Evolutionary conservation across 2,888 invertebrate genomes (phyloP).

Genomic region (Halocaridina rubra): DNA sequence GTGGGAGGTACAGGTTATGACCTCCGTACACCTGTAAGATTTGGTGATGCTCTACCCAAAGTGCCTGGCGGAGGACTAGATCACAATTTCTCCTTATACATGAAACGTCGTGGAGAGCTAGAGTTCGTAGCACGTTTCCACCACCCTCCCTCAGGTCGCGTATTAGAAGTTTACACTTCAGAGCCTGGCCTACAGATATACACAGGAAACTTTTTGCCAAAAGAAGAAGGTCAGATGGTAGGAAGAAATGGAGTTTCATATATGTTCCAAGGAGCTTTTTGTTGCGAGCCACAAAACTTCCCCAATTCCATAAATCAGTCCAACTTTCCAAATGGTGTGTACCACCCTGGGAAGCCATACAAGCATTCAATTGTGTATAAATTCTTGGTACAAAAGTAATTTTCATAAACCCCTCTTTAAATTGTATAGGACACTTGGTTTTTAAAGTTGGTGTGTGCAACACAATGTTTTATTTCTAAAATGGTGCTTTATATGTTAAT

Average conservation of each 20-base stretch:
- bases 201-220: conserved; percentile 81
- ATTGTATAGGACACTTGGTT: too few relatives aligned
- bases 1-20: conserved; percentile 54
- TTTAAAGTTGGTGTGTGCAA: too few relatives aligned
- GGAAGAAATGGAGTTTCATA: conserved; percentile 82
- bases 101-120: conserved; percentile 71
- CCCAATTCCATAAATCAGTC: conserved; percentile 89
- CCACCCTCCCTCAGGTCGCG: conserved; percentile 73
- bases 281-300: conserved; percentile 91
- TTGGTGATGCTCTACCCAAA: conserved; percentile 77
- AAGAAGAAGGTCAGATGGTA: conserved; percentile 69
- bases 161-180: conserved; percentile 83
- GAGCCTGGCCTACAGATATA: conserved; percentile 94
- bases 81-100: conserved; percentile 82
- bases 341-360: conserved; percentile 81
- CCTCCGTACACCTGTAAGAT: conserved; percentile 73
- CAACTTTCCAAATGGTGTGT: conserved; percentile 80
- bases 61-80: conserved; percentile 83
- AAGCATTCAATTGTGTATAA: conserved; percentile 80
- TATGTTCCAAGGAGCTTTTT: conserved; percentile 83
- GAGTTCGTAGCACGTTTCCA: conserved; percentile 74
- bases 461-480: too few relatives aligned
- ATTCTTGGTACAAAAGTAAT: conserved; percentile 71
- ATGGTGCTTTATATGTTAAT: too few relatives aligned
- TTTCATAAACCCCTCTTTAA: too few relatives aligned